Base-by-base conservation (phyloP, 1,140 invertebrate species). In the Colletes latitarsis region DNA sequence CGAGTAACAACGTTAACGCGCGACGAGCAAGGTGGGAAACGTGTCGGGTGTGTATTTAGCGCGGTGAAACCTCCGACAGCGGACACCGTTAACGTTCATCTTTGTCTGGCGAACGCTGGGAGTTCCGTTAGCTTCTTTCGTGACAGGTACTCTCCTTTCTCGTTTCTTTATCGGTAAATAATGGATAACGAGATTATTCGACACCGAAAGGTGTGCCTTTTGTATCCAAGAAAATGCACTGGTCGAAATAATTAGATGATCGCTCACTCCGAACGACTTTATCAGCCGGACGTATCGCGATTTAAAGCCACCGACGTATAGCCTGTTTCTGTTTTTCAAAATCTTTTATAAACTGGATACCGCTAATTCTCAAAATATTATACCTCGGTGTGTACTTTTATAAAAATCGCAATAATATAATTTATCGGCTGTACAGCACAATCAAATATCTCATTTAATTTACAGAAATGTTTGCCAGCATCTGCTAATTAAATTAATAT, bases 41-140 rank as follows among this genome's bases (percentile, higher is more conserved):
- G 75, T 17, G 75, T 53, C 72, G 72, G 62, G 12, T 64, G 49
- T 77, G 76, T 71, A 77, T 77, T 77, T 63, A 77, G 76, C 76
- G 57, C 76, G 76, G 76, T 71, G 76, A 77, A 77, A 77, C 57
- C 76, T 62, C 57, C 64, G 43, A 21, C 64, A 21, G 43, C 64
- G n/a, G 55, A 49, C 76, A 71, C 76, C 67, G 76, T 77, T 77
- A 77, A 77, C 76, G 75, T 30, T 70, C 55, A 57, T 70, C 75
- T 49, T 77, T 57, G 64, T 19, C 64, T 12, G 57, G 66, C 55
- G 66, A 70, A 69, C 64, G 43, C 41, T 17, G 6, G 3, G 17
- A 30, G 67, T 77, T 63, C 76, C 76, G 76, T 77, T 77, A 77
- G n/a, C 57, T 77, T 19, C 76, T 77, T 77, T 77, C 70, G 57